phyloP scores from a whole-genome alignment of 2,113 vertebrate species.

The Tretioscincus oriximinensis region DNA sequence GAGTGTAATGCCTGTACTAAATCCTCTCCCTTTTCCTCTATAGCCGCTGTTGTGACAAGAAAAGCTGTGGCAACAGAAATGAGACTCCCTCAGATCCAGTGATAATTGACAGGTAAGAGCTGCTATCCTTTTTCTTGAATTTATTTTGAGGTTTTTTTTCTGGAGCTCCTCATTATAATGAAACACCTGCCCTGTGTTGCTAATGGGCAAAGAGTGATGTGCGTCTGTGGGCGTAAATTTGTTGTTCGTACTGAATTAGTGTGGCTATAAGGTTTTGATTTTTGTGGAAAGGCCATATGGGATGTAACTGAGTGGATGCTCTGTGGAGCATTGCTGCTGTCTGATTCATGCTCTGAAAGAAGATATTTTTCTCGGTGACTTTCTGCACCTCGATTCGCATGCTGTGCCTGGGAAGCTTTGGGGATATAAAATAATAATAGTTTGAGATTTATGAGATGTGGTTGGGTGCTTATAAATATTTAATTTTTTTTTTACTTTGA shows the following conservation, averaged over 20 bases:
- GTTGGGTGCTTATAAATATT: slow-evolving; percentile 85
- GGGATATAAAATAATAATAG: slow-evolving; percentile 86
- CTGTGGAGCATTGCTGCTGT: slow-evolving; percentile 64
- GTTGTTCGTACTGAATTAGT: slow-evolving; percentile 64
- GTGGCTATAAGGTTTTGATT: slow-evolving; percentile 57
- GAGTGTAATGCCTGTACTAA: slow-evolving; percentile 78
- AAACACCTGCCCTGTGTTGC: slow-evolving; percentile 74
- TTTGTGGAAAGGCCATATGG: slow-evolving; percentile 64
- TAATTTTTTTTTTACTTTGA: slow-evolving; percentile 80
- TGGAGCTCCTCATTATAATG: slow-evolving; percentile 69
- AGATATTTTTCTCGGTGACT: slow-evolving; percentile 72
- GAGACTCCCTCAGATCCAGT: slow-evolving; percentile 99
- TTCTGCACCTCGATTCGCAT: slow-evolving; percentile 70
- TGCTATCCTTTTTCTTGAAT: slow-evolving; percentile 73
- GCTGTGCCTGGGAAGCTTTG: slow-evolving; percentile 77
- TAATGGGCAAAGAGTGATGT: slow-evolving; percentile 66
- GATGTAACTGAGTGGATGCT: slow-evolving; percentile 61
- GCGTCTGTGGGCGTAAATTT: slow-evolving; percentile 65
- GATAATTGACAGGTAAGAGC: slow-evolving; percentile 99
- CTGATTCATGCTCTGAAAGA: slow-evolving; percentile 73
- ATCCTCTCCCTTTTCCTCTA: slow-evolving; percentile 76
- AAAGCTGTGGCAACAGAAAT: slow-evolving; percentile 99
- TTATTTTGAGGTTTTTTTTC: slow-evolving; percentile 19
- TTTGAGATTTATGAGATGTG: slow-evolving; percentile 85
- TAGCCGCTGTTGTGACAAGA: slow-evolving; percentile 99